A percentile compares a stretch with the other conserved stretches of the same genome.
Evolutionary conservation across 2,113 vertebrate species (phyloP).

Genomic region (Fregetta grallaria): DNA sequence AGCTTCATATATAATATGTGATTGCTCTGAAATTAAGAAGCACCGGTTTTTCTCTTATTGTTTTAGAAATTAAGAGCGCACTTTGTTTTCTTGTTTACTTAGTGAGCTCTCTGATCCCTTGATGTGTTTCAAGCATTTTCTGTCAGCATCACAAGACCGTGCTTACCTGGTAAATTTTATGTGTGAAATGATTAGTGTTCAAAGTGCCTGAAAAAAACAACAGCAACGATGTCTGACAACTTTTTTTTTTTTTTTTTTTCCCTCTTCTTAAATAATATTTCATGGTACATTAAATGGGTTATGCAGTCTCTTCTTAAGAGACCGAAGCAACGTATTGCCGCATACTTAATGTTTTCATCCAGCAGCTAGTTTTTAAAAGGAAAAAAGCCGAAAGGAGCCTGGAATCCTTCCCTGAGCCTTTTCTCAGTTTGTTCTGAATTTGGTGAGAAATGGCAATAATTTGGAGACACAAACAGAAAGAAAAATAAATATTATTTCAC

Average conservation of each 20-base stretch:
- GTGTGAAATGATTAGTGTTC: neutral
- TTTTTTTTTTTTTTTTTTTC: neutral
- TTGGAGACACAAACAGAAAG: neutral
- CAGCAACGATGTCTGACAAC: neutral
- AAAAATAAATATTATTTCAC: constrained; percentile 23
- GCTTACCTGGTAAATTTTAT: constrained; percentile 34
- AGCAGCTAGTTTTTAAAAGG: neutral
- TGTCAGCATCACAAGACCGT: neutral
- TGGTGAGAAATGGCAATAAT: neutral
- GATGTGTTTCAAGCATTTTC: neutral
- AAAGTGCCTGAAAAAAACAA: neutral
- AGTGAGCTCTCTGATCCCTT: neutral
- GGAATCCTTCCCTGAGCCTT: constrained; percentile 14
- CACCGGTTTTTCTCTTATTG: neutral
- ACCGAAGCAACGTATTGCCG: neutral
- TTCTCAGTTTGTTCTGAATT: neutral
- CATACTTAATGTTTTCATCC: neutral
- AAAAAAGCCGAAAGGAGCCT: neutral
- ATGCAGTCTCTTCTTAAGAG: neutral
- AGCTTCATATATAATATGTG: neutral
- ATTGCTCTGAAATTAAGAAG: constrained; percentile 19
- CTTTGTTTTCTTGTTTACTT: constrained; percentile 35
- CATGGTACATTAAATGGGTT: constrained; percentile 24
- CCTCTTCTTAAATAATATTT: constrained; percentile 31
- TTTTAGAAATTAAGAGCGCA: constrained; percentile 11